Conservation (phyloP, 2,888 invertebrate genomes). For the Ernsta delagoae region DNA sequence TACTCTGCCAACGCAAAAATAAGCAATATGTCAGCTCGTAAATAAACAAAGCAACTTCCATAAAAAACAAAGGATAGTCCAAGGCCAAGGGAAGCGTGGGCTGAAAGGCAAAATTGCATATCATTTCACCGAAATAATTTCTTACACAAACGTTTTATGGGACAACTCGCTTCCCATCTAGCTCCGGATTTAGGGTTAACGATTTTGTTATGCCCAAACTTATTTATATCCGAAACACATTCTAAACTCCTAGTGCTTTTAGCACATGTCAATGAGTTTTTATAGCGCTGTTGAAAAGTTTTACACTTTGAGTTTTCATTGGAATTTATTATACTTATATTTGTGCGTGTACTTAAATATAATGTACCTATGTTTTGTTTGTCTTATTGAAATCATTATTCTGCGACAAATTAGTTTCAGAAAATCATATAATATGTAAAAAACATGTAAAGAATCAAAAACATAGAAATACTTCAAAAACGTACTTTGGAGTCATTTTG, state of each 20-base stretch:
- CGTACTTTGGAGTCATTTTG: too few relatives aligned
- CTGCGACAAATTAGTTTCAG: too few relatives aligned
- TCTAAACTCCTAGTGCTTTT: neutral
- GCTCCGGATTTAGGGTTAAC: constrained; percentile 14
- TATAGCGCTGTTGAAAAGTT: neutral
- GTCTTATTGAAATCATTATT: too few relatives aligned
- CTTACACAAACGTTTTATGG: constrained; percentile 21
- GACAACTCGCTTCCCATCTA: constrained; percentile 16
- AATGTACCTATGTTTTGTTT: too few relatives aligned
- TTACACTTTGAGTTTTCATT: neutral
- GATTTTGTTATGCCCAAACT: constrained; percentile 16
- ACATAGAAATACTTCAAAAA: too few relatives aligned
- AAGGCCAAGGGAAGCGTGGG: neutral
- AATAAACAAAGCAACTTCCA: neutral
- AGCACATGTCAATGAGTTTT: constrained; percentile 1
- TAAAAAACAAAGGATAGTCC: neutral
- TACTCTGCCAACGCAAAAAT: neutral
- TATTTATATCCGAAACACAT: constrained; percentile 11
- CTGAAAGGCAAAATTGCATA: constrained; percentile 40
- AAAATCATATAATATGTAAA: too few relatives aligned
- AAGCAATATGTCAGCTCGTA: neutral
- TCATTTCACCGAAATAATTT: constrained; percentile 41
- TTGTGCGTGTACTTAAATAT: too few relatives aligned
- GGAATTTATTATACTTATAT: too few relatives aligned
- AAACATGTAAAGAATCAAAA: too few relatives aligned